These are phyloP conservation scores for Nudaria mundana DNA, from an alignment of 2,888 invertebrate species.

Conservation along the genomic window DNA sequence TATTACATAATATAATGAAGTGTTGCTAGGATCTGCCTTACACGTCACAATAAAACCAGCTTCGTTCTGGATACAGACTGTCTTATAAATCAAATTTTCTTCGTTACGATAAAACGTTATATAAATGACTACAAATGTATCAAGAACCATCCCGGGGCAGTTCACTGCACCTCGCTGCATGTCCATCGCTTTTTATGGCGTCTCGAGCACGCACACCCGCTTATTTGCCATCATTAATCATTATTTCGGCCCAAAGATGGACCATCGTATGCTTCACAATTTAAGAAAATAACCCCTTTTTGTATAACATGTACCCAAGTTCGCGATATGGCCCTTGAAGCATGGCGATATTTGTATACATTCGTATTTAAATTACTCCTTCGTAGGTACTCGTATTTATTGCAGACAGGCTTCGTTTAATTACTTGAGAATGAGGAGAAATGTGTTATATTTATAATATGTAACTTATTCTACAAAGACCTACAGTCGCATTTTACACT, in stretches of 20 bases:
- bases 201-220: constrained; percentile 66
- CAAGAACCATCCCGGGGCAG: constrained; percentile 37
- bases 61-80: too few species aligned
- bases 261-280: constrained; percentile 64
- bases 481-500: too few species aligned
- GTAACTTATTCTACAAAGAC: too few species aligned
- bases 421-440: too few species aligned
- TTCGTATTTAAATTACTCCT: constrained; percentile 49
- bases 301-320: constrained; percentile 53
- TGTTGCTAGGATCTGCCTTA: too few species aligned
- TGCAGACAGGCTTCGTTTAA: too few species aligned
- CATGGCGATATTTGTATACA: constrained; percentile 43
- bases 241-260: constrained; percentile 72
- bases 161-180: constrained; percentile 63
- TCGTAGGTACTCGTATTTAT: constrained; percentile 8
- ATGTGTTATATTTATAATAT: too few species aligned
- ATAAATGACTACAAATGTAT: constrained; percentile 29
- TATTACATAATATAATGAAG: too few species aligned
- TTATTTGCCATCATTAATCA: constrained; percentile 82
- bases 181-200: constrained; percentile 59
- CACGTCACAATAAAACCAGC: too few species aligned
- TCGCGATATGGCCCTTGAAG: constrained; percentile 46
- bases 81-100: constrained; percentile 18
- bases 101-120: constrained; percentile 25
- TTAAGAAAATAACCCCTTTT: constrained; percentile 79